Conservation (phyloP, 1,140 invertebrate genomes). For the Pararge aegeria region DNA sequence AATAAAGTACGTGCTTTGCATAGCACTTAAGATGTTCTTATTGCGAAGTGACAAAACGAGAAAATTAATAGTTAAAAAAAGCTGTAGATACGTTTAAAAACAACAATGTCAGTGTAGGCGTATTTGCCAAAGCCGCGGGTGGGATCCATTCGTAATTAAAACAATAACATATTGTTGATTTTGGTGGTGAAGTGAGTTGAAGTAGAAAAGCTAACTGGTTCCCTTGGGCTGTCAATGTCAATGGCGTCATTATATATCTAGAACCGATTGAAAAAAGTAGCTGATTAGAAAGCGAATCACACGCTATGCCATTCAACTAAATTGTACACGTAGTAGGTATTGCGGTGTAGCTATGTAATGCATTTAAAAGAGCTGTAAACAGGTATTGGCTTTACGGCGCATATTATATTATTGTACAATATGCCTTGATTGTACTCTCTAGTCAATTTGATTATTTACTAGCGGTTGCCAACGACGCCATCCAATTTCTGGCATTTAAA, state of each 20-base stretch:
- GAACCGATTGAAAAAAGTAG: background rate
- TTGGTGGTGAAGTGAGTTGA: background rate
- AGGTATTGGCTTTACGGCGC: background rate
- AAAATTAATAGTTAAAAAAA: too few species aligned
- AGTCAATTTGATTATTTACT: background rate
- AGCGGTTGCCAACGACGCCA: background rate
- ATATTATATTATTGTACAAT: background rate
- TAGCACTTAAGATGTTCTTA: too few species aligned
- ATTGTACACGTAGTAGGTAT: background rate
- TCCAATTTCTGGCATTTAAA: background rate
- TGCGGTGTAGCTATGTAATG: background rate
- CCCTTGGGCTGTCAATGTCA: slow-evolving; percentile 16
- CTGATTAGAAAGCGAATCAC: slow-evolving; percentile 1
- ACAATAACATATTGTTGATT: too few species aligned
- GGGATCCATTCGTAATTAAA: too few species aligned
- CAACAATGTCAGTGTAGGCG: too few species aligned
- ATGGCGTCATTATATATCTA: slow-evolving; percentile 19
- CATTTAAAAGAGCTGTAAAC: background rate
- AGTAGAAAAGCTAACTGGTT: slow-evolving; percentile 19
- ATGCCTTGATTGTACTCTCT: background rate
- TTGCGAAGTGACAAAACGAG: too few species aligned
- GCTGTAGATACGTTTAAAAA: too few species aligned
- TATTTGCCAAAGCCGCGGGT: too few species aligned
- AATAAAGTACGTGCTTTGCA: too few species aligned
- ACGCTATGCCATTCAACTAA: background rate